Base-by-base conservation (phyloP, 2,888 invertebrate genomes). In the Drosophila antonietae region DNA sequence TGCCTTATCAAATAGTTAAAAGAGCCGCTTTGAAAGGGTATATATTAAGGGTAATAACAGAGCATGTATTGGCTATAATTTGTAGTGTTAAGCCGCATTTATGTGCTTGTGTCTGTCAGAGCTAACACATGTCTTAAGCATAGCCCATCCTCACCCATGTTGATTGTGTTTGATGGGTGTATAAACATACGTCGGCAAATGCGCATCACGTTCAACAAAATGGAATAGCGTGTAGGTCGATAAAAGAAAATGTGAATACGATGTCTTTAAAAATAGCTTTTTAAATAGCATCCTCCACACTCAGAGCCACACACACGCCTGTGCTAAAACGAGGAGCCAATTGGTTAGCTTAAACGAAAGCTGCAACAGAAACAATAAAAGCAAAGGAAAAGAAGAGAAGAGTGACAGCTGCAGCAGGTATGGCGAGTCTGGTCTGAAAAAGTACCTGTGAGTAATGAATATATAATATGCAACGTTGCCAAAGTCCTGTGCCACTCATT, bases 231-330 rank as follows among this genome's bases (percentile, higher is more conserved):
- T 82, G 73, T 76, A 79, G 73, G 82, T 74, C 55, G 71, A 75
- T 72, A 67, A 75, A 77, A 74, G 75, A 82, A 89, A 89, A 87
- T 84, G 79, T 84, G 84, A 87, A 89, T 84, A 75, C 75, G 68
- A 86, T 89, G 89, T 87, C 84, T 89, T 89, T 84, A 86, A 87
- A 86, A 89, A 89, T 71, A 76, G 84, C 80, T 89, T 86, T 84
- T 59, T 66, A 65, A 75, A 79, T 63, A 46, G 65, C 72, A 44
- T 65, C 41, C 57, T 44, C 52, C 62, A 62, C 71, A n/a, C 65
- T 23, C 41, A 35, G 46, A 23, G 15, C 10, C 37, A 18, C 15
- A 23, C 20, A 55, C 18, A 35, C 18, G 31, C 39, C 56, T 9
- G 9, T 41, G 39, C 60, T 47, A 75, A 64, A 56, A 60, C 56